These are phyloP conservation scores for Anthrax anthrax DNA, from an alignment of 2,888 invertebrate species.

Conservation along the genomic window DNA sequence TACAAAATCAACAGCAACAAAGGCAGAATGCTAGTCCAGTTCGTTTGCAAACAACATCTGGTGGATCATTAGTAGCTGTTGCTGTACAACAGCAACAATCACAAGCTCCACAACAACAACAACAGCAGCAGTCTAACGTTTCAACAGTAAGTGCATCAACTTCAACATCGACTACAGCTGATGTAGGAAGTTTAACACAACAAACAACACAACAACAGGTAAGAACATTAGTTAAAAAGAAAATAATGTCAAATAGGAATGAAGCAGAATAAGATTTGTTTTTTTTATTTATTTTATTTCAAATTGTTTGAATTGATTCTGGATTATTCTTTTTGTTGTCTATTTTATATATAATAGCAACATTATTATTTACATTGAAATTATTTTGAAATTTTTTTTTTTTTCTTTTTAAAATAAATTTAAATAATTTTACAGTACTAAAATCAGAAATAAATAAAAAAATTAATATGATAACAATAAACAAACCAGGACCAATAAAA, in stretches of 20 bases:
- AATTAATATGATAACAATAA: too few species aligned
- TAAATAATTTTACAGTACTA: too few species aligned
- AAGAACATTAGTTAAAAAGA: conserved; percentile 34
- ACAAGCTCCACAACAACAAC: not conserved
- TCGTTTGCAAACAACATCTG: conserved; percentile 39
- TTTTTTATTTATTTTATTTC: too few species aligned
- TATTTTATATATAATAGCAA: too few species aligned
- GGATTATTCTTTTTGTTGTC: too few species aligned
- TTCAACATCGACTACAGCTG: conserved; percentile 8
- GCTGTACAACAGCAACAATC: conserved; percentile 37
- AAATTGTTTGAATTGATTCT: too few species aligned
- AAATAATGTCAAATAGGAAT: conserved; percentile 29
- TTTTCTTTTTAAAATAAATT: too few species aligned
- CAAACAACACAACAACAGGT: conserved; percentile 31
- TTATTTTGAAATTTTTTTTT: too few species aligned
- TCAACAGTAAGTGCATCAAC: not conserved
- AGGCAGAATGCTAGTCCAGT: conserved; percentile 45
- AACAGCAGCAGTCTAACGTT: not conserved
- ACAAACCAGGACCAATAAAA: too few species aligned
- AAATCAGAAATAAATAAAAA: too few species aligned
- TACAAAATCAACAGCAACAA: conserved; percentile 40
- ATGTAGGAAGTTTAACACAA: conserved; percentile 9
- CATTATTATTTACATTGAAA: too few species aligned
- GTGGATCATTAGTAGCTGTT: conserved; percentile 42
- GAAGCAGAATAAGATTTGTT: conserved; percentile 26